phyloP scores from a whole-genome alignment of 2,797 vertebrate genomes.

The Cyclura pinguis region DNA sequence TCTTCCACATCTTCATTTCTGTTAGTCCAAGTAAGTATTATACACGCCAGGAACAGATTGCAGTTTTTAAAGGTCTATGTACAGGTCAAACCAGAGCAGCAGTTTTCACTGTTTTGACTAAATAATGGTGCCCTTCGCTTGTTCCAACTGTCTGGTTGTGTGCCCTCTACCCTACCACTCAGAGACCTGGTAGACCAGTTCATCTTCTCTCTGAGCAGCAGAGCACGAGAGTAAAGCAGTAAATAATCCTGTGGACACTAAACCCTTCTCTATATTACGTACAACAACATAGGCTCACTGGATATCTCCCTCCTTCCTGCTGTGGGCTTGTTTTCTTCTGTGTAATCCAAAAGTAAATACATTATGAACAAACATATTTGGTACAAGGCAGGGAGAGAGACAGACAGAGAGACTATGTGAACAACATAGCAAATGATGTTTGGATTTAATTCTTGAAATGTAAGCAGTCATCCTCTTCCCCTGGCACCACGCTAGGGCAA shows the following conservation, averaged over 20 bases:
- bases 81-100: neutral
- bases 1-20: neutral
- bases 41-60: neutral
- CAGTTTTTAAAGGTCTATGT: neutral
- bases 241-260: neutral
- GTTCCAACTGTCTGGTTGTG: neutral
- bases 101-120: neutral
- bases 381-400: neutral
- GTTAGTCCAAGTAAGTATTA: neutral
- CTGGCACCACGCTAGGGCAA: neutral
- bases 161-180: neutral
- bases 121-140: neutral
- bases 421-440: neutral
- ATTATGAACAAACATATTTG: conserved; percentile 1
- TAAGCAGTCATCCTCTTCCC: neutral
- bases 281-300: neutral
- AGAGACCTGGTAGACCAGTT: neutral
- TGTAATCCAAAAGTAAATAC: conserved; percentile 67
- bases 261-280: neutral
- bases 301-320: conserved; percentile 23
- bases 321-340: conserved; percentile 52
- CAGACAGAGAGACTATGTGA: neutral
- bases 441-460: conserved; percentile 11
- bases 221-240: neutral
- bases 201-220: neutral